phyloP scores from a whole-genome alignment of 2,888 invertebrate species.

The Andrena marginata region DNA sequence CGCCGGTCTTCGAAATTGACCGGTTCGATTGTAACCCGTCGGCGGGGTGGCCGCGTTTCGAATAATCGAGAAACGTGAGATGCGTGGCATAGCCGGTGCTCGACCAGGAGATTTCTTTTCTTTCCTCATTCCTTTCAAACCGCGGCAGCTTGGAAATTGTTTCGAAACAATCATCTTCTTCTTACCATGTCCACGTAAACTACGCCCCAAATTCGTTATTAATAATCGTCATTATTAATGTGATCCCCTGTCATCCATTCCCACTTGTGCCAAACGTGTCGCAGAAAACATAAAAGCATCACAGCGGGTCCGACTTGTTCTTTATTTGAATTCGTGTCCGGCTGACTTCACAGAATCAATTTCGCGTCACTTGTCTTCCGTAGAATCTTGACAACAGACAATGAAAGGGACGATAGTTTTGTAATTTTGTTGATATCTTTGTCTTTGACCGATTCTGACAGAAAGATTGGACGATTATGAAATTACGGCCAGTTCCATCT shows the following conservation, averaged over 20 bases:
- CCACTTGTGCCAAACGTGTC: conserved; percentile 20
- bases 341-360: too few relatives aligned
- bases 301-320: not conserved
- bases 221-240: conserved; percentile 46
- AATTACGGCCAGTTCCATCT: too few relatives aligned
- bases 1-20: conserved; percentile 59
- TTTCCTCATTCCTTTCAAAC: conserved; percentile 12
- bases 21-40: conserved; percentile 3
- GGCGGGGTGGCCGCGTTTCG: conserved; percentile 2
- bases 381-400: too few relatives aligned
- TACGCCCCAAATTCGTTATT: conserved; percentile 32
- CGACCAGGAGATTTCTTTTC: conserved; percentile 22
- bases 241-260: conserved; percentile 29
- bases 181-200: conserved; percentile 7
- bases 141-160: conserved; percentile 8
- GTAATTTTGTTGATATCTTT: too few relatives aligned
- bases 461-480: too few relatives aligned
- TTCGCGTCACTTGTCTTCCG: too few relatives aligned
- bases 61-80: conserved; percentile 9
- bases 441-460: too few relatives aligned
- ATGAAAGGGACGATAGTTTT: too few relatives aligned
- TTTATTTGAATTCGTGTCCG: too few relatives aligned
- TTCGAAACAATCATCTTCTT: conserved; percentile 36
- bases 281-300: not conserved
- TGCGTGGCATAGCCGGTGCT: conserved; percentile 18